Evolutionary conservation across 2,888 invertebrate species (phyloP).

Genomic region (Heteropelma amictum): DNA sequence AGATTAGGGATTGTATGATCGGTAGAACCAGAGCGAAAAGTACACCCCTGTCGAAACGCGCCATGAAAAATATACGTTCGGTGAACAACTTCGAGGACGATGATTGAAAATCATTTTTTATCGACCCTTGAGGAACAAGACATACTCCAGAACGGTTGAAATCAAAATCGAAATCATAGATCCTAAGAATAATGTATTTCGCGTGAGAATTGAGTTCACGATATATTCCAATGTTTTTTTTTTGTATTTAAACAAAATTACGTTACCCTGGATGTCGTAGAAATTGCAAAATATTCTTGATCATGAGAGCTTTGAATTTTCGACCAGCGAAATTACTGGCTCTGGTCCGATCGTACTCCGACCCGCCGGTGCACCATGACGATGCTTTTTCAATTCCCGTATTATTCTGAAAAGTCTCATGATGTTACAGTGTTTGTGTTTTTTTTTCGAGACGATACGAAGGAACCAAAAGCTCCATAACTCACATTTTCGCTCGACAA

Average conservation of each 20-base stretch:
- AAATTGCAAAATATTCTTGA: conserved; percentile 85
- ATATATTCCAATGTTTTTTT: not conserved
- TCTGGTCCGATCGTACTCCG: conserved; percentile 6
- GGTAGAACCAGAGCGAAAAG: conserved; percentile 91
- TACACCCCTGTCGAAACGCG: conserved; percentile 82
- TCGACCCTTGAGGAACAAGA: too few relatives aligned
- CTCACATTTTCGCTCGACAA: conserved; percentile 30
- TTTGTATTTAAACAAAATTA: conserved; percentile 68
- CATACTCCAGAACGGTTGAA: too few relatives aligned
- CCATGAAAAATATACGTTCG: not conserved
- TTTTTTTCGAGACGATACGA: not conserved
- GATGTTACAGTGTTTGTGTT: not conserved
- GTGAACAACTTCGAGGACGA: too few relatives aligned
- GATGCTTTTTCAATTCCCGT: conserved; percentile 57
- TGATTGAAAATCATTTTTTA: too few relatives aligned
- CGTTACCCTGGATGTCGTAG: conserved; percentile 87
- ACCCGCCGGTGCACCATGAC: conserved; percentile 24
- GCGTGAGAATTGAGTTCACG: not conserved
- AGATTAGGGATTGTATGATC: conserved; percentile 87
- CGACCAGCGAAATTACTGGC: not conserved
- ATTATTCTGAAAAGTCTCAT: conserved; percentile 56
- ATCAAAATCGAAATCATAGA: too few relatives aligned
- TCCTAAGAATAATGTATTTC: too few relatives aligned
- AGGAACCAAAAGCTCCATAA: not conserved
- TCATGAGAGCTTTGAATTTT: conserved; percentile 83